Evolutionary conservation across 2,888 invertebrate species (phyloP).

Genomic region (Lysandra bellargus): DNA sequence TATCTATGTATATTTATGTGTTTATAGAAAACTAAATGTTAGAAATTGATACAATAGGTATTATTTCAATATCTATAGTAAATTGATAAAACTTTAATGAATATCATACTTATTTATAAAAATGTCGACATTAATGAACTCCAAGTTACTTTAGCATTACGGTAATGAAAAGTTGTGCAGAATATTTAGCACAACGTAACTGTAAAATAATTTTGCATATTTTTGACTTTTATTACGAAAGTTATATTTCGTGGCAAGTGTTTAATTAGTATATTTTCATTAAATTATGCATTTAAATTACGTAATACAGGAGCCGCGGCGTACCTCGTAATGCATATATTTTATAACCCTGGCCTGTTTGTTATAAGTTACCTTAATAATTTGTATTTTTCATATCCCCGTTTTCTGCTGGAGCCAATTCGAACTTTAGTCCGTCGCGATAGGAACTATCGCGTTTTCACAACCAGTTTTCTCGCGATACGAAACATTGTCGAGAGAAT

Average conservation of each 20-base stretch:
- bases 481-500: slow-evolving; percentile 20
- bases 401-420: slow-evolving; percentile 42
- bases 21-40: no score
- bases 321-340: slow-evolving; percentile 69
- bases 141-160: not conserved
- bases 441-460: not conserved
- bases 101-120: no score
- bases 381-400: slow-evolving; percentile 46
- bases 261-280: slow-evolving; percentile 35
- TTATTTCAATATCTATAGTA: not conserved
- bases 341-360: slow-evolving; percentile 72
- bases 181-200: slow-evolving; percentile 25
- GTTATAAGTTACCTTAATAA: slow-evolving; percentile 72
- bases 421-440: not conserved
- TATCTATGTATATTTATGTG: not conserved
- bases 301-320: slow-evolving; percentile 70
- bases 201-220: slow-evolving; percentile 16
- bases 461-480: slow-evolving; percentile 46
- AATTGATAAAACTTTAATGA: not conserved
- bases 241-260: slow-evolving; percentile 7
- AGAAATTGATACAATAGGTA: no score
- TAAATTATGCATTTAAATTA: slow-evolving; percentile 45
- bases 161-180: slow-evolving; percentile 2
- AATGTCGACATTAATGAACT: not conserved
- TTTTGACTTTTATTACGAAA: slow-evolving; percentile 11